Evolutionary conservation across 2,888 invertebrate species (phyloP), one percentile per base, ranked within the genome.

Genomic region (Folsomia manolachei): DNA sequence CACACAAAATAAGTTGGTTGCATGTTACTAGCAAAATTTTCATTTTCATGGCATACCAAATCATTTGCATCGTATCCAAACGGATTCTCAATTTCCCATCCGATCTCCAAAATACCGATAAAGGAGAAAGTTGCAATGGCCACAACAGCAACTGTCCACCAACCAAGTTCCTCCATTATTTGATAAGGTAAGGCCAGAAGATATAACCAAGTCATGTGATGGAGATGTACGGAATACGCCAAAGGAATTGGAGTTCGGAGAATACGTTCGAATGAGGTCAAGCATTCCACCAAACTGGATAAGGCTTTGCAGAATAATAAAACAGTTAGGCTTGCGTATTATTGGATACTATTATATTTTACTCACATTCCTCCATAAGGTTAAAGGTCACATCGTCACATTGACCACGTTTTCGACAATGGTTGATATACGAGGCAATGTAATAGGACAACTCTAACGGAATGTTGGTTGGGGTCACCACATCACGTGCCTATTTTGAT

Each of bases 371-470:
- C 24, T 53, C 21, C 67, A 67, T 67, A 4, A 67, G 56, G 25
- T 25, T 56, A 60, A 56, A 67, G 7, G 53, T 67, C 18, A 24
- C 56, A 21, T 67, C 67, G 24, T 67, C 67, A 56, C 67, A 67
- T 27, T 67, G 27, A 1, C 21, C 25, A 18, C 23, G 39, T 2
- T 67, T 53, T 19, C 67, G 1, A 25, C 56, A 53, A n/a, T 24
- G 53, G 21, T 76, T 75, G 53, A 80, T 75, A 51, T 73, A 75
- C 2, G 75, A 70, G 9, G 75, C 70, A 63, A 75, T 71, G 39
- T 72, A 70, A 52, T 68, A 71, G 21, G 63, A 68, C 0, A 76
- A 23, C 62, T 76, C 76, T 21, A 76, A 66, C 1, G 76, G 76
- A 51, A 76, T 72, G 51, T 76, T 76, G 21, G 76, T 71, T 7